These are phyloP conservation scores for Magallana ariakensis DNA, from an alignment of 1,140 invertebrate genomes.

Conservation along the genomic window DNA sequence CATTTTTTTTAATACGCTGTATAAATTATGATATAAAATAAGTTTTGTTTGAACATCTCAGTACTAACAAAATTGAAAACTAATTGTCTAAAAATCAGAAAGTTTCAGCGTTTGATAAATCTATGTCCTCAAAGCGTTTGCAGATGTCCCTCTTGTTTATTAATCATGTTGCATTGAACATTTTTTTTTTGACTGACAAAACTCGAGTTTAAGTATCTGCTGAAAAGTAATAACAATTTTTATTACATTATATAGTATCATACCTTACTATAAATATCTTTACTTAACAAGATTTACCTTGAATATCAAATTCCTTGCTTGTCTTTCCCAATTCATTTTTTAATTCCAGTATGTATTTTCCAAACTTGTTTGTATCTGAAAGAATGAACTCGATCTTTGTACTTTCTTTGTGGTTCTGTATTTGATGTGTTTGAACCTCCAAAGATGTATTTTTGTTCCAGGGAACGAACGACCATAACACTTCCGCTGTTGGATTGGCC, in stretches of 20 bases:
- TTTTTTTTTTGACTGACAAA: too few relatives aligned
- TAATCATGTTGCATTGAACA: too few relatives aligned
- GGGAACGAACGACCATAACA: not conserved
- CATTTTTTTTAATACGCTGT: too few relatives aligned
- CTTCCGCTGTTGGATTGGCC: not conserved
- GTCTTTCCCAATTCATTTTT: not conserved
- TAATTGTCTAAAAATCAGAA: too few relatives aligned
- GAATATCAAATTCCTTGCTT: not conserved
- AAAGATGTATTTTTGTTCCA: not conserved
- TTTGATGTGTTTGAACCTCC: not conserved
- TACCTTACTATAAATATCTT: not conserved
- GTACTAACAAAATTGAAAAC: too few relatives aligned
- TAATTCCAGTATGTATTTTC: not conserved
- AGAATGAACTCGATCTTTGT: not conserved
- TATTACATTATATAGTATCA: not conserved
- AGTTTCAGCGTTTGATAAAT: too few relatives aligned
- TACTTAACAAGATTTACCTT: not conserved
- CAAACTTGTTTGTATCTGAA: not conserved
- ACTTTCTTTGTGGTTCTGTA: not conserved
- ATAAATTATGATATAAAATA: too few relatives aligned
- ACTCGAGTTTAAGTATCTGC: too few relatives aligned
- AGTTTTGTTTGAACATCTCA: too few relatives aligned
- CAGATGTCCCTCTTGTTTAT: not conserved
- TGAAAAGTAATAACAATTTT: not conserved
- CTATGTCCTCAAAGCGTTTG: too few relatives aligned